phyloP scores from a whole-genome alignment of 2,888 invertebrate genomes.

The Octonoba sinensis region DNA sequence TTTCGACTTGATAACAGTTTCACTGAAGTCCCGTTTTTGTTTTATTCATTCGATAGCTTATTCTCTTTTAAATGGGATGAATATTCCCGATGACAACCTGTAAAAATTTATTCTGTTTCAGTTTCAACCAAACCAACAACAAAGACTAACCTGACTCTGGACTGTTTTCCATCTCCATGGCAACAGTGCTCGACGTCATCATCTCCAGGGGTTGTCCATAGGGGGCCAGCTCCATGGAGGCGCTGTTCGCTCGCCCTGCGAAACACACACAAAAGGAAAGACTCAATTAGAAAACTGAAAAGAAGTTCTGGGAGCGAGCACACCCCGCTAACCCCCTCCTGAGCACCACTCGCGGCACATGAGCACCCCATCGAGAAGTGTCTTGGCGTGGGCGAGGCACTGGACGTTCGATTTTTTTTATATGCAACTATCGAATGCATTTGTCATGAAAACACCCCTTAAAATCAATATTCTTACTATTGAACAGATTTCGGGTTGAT shows the following conservation, averaged over 20 bases:
- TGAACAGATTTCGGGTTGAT: too few species aligned
- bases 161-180: conserved; percentile 46
- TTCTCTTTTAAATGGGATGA: background rate
- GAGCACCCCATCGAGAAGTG: conserved; percentile 8
- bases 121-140: background rate
- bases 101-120: background rate
- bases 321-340: background rate
- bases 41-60: background rate
- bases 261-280: conserved; percentile 13
- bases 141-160: conserved; percentile 46
- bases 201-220: conserved; percentile 36
- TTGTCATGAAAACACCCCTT: too few species aligned
- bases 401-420: too few species aligned
- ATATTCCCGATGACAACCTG: background rate
- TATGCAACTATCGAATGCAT: too few species aligned
- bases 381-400: conserved; percentile 2
- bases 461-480: too few species aligned
- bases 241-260: conserved; percentile 26
- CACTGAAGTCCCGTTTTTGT: background rate
- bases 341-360: conserved; percentile 1
- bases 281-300: conserved; percentile 28
- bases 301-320: background rate
- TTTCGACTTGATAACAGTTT: background rate
- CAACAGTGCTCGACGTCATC: conserved; percentile 23
- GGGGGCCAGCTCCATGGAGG: conserved; percentile 26